phyloP scores from a whole-genome alignment of 2,888 invertebrate species.

The Panopea generosa region DNA sequence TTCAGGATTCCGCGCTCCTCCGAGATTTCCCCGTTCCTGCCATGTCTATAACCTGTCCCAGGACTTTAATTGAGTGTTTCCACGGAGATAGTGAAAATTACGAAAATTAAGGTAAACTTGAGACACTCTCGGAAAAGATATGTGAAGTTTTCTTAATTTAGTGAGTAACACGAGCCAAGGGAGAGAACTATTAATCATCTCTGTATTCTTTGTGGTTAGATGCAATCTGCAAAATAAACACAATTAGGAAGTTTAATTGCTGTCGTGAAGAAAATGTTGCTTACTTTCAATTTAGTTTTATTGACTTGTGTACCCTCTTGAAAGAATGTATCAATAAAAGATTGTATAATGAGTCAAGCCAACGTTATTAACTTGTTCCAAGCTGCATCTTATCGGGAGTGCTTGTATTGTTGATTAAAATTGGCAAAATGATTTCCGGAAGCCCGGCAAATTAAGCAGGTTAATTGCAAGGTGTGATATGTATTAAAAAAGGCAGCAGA shows the following conservation, averaged over 20 bases:
- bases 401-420: constrained; percentile 51
- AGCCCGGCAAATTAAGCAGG: constrained; percentile 14
- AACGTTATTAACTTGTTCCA: constrained; percentile 34
- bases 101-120: constrained; percentile 21
- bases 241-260: constrained; percentile 63
- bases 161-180: constrained; percentile 25
- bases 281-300: constrained; percentile 63
- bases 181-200: constrained; percentile 47
- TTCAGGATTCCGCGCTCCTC: neutral
- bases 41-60: neutral
- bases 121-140: constrained; percentile 11
- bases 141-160: constrained; percentile 46
- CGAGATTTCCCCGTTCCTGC: neutral
- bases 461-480: constrained; percentile 2
- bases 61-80: constrained; percentile 6
- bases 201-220: constrained; percentile 38
- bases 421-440: constrained; percentile 46
- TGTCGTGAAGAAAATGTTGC: constrained; percentile 44
- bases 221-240: constrained; percentile 62
- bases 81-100: neutral
- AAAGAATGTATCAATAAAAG: constrained; percentile 50
- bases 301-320: constrained; percentile 47
- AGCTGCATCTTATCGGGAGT: constrained; percentile 47
- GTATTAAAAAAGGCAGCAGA: too few species aligned
- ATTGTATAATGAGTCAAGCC: constrained; percentile 43